These are phyloP conservation scores for Microcebus murinus DNA, from an alignment of 2,113 vertebrate genomes.

Conservation along the genomic window DNA sequence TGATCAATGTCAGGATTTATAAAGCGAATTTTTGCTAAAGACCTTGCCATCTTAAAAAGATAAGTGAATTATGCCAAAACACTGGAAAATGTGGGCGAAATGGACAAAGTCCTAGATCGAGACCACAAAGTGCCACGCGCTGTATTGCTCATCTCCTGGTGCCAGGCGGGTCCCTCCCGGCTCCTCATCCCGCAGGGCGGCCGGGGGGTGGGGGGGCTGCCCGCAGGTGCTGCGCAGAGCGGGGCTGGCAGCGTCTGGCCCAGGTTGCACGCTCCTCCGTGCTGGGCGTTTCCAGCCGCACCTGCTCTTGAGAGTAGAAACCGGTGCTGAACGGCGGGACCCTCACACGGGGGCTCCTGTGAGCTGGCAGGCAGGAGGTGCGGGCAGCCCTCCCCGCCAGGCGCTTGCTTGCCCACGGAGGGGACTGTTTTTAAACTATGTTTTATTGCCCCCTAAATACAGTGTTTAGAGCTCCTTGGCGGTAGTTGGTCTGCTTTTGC, in stretches of 20 bases:
- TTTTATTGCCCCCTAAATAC: not conserved
- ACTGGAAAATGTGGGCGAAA: not conserved
- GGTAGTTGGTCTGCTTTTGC: not conserved
- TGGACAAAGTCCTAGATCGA: not conserved
- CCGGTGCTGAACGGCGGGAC: not conserved
- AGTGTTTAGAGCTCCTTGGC: not conserved
- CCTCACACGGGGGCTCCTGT: not conserved
- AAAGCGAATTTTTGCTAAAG: not conserved
- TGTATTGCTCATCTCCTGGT: rapidly evolving
- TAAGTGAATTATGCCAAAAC: not conserved
- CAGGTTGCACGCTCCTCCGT: not conserved
- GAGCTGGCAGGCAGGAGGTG: not conserved
- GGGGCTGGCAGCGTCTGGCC: too few species aligned
- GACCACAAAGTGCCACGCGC: not conserved
- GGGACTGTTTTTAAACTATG: not conserved
- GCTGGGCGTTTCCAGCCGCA: not conserved
- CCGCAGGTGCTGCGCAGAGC: too few species aligned
- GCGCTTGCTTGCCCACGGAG: not conserved
- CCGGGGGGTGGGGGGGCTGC: too few species aligned
- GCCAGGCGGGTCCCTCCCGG: rapidly evolving
- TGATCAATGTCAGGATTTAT: not conserved
- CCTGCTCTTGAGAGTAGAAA: not conserved
- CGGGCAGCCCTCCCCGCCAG: not conserved
- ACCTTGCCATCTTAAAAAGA: not conserved
- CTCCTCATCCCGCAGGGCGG: not conserved